phyloP scores from a whole-genome alignment of 2,113 vertebrate species.

The Megalops atlanticus region DNA sequence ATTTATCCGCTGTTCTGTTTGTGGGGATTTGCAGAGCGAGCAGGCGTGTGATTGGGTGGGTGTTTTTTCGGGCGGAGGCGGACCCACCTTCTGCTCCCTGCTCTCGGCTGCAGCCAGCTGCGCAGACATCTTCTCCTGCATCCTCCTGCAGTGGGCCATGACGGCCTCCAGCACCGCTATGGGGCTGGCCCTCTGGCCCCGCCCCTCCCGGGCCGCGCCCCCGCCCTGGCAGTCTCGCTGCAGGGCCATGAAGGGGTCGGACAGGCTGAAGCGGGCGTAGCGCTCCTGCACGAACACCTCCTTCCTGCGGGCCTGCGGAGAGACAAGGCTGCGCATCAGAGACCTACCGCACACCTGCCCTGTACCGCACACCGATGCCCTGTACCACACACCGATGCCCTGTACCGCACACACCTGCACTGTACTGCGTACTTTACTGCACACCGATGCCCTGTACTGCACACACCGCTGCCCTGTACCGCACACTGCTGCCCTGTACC shows the following conservation, averaged over 20 bases:
- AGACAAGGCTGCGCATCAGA: slow-evolving; percentile 22
- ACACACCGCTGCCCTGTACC: background rate
- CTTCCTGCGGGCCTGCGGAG: slow-evolving; percentile 85
- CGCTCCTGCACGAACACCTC: slow-evolving; percentile 96
- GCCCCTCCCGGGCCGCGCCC: slow-evolving; percentile 80
- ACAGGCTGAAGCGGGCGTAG: slow-evolving; percentile 91
- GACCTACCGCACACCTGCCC: no score
- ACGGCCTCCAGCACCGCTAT: slow-evolving; percentile 95
- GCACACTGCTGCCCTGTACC: background rate
- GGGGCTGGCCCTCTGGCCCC: slow-evolving; percentile 86
- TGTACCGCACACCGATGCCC: background rate
- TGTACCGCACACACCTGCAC: no score
- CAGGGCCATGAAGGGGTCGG: slow-evolving; percentile 95
- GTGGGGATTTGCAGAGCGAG: background rate
- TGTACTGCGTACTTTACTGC: no score
- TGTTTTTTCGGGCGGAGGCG: background rate
- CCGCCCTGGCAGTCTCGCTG: slow-evolving; percentile 92
- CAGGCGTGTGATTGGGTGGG: background rate
- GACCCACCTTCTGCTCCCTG: slow-evolving; percentile 90
- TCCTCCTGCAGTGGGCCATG: slow-evolving; percentile 97
- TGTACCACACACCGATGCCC: background rate
- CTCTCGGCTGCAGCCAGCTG: slow-evolving; percentile 92
- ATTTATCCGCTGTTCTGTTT: no score
- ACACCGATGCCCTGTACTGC: no score
- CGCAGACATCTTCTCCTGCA: slow-evolving; percentile 93